Percentiles rank a stretch among this genome's conserved stretches.
Conservation (phyloP, 2,888 invertebrate species). For the Mechanitis messenoides region DNA sequence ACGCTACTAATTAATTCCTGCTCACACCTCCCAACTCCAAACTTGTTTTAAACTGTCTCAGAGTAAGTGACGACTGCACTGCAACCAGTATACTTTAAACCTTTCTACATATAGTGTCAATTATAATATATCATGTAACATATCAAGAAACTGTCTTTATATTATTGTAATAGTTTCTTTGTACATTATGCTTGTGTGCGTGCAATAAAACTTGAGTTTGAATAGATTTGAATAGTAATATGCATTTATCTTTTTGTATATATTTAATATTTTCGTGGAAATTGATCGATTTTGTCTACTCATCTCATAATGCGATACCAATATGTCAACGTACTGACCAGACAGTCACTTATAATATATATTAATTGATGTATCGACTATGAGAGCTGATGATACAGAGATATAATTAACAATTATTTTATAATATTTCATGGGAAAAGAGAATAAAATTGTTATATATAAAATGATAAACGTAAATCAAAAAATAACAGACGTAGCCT, state of each 20-base stretch:
- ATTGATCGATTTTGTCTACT: conserved; percentile 10
- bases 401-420: not conserved
- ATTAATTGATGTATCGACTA: not conserved
- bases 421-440: not conserved
- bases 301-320: conserved; percentile 9
- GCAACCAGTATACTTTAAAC: no score
- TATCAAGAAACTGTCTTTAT: no score
- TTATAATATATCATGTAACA: no score
- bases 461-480: no score
- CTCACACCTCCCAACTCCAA: conserved; percentile 12
- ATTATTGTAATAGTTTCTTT: no score
- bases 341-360: not conserved
- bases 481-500: no score
- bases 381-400: not conserved
- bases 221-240: no score
- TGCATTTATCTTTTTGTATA: no score
- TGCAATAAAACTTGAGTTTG: no score
- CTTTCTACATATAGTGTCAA: no score
- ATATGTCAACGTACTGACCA: conserved; percentile 6
- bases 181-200: no score
- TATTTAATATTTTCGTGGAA: no score
- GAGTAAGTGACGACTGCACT: not conserved
- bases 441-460: not conserved
- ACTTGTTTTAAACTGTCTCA: not conserved
- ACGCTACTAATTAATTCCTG: conserved; percentile 27